These are phyloP conservation scores for Morus bassanus DNA, from an alignment of 2,797 vertebrate species.

Conservation along the genomic window DNA sequence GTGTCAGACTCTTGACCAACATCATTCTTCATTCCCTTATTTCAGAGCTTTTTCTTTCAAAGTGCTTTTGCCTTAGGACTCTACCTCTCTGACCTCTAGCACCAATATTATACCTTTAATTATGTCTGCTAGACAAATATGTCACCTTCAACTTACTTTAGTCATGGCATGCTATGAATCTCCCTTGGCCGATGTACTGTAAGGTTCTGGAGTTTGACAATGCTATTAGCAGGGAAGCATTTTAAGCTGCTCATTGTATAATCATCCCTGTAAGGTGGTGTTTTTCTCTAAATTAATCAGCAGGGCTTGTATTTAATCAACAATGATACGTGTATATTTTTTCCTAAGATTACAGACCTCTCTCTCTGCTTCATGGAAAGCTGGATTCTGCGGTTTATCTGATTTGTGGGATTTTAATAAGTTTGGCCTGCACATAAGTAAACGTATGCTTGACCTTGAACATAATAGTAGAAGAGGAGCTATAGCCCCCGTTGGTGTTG, in stretches of 20 bases:
- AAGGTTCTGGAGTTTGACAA: background rate
- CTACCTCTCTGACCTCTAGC: conserved; percentile 55
- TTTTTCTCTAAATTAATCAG: conserved; percentile 11
- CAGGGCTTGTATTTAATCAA: conserved; percentile 28
- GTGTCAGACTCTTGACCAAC: conserved; percentile 29
- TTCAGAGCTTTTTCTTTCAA: conserved; percentile 18
- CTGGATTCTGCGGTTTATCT: conserved; percentile 13
- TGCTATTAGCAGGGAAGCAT: background rate
- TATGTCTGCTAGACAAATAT: conserved; percentile 44
- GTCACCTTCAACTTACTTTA: conserved; percentile 17
- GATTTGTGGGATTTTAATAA: conserved; percentile 40
- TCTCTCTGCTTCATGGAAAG: background rate
- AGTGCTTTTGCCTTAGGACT: conserved; percentile 42
- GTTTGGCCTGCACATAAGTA: background rate
- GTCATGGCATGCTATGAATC: background rate
- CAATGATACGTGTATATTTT: background rate
- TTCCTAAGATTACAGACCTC: background rate
- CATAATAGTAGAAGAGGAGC: background rate
- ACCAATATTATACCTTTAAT: conserved; percentile 59
- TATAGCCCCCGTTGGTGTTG: background rate
- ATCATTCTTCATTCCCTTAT: conserved; percentile 66
- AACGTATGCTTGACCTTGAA: background rate
- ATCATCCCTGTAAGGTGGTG: background rate
- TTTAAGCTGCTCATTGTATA: background rate
- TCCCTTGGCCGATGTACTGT: background rate